Evolutionary conservation across 2,113 vertebrate species (phyloP), one percentile per base, ranked within the genome.

Genomic region (Labeo rohita): DNA sequence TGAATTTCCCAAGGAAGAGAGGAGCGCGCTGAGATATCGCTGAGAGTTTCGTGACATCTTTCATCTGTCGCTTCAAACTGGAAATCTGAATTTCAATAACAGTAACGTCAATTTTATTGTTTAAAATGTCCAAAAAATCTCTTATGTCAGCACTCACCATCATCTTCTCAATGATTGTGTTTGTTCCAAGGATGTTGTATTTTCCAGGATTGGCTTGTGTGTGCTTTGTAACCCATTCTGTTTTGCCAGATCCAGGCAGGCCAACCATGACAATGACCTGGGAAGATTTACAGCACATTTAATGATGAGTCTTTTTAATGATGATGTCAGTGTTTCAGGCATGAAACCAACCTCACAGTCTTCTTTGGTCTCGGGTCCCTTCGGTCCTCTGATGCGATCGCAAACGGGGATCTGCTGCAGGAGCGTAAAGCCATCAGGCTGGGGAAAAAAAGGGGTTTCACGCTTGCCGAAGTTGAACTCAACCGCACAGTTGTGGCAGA

Each of bases 91-190:
- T 77, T 78, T 77, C 4, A 18, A 85, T 7, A 45, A 47, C 11
- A 43, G 75, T 50, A 74, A 56, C 36, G 15, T 9, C 0, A 49
- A 11, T 28, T 47, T 52, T 28, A 13, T 6, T 12, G 9, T n/a
- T 72, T 11, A 72, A n/a, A 45, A 43, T 21, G 4, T 43, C 16
- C 21, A 72, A 72, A 21, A 11, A 63, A 23, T 63, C 7, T 63
- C n/a, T 28, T 2, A 23, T 63, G 61, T 63, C 43, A 49, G 54
- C n/a, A n/a, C 73, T 93, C 92, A 99, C 98, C 98, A 99, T 98
- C 98, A 99, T 99, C 93, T 99, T 99, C 86, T 99, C 98, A 95
- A 99, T 97, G 87, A 99, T 99, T 45, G 96, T 99, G 87, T 98
- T 97, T 88, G 98, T 99, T 87, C 98, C 97, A 88, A 99, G 96